phyloP scores from a whole-genome alignment of 2,113 vertebrate species.

The Lampris incognitus region DNA sequence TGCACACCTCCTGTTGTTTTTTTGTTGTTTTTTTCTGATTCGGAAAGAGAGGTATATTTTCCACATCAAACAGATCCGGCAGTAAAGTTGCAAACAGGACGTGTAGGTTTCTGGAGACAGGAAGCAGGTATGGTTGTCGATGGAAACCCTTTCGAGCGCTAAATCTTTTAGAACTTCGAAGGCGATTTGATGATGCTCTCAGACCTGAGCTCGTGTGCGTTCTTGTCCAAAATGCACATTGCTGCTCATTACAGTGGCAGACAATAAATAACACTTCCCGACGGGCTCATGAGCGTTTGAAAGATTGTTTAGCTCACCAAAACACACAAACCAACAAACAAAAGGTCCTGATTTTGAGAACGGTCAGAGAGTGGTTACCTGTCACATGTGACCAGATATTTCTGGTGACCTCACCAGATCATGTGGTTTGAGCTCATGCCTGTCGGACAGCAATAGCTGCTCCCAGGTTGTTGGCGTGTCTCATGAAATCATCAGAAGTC shows the following conservation, averaged over 20 bases:
- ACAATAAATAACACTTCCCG: not conserved
- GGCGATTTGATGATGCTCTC: no score
- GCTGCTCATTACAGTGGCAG: not conserved
- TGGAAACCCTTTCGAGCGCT: slow-evolving; percentile 39
- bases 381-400: no score
- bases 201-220: no score
- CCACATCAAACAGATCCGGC: not conserved
- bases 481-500: no score
- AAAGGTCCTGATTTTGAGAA: no score
- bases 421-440: no score
- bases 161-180: not conserved
- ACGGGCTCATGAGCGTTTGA: not conserved
- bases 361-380: no score
- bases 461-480: not conserved
- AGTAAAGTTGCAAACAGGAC: slow-evolving; percentile 51
- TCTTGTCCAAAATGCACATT: not conserved
- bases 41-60: not conserved
- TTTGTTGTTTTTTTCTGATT: slow-evolving; percentile 4
- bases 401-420: no score
- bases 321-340: no score
- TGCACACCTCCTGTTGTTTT: no score
- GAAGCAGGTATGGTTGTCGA: slow-evolving; percentile 19
- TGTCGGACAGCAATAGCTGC: not conserved
- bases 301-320: not conserved
- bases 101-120: slow-evolving; percentile 21